Conservation (phyloP, 2,888 invertebrate species). For the Netelia virgata region DNA sequence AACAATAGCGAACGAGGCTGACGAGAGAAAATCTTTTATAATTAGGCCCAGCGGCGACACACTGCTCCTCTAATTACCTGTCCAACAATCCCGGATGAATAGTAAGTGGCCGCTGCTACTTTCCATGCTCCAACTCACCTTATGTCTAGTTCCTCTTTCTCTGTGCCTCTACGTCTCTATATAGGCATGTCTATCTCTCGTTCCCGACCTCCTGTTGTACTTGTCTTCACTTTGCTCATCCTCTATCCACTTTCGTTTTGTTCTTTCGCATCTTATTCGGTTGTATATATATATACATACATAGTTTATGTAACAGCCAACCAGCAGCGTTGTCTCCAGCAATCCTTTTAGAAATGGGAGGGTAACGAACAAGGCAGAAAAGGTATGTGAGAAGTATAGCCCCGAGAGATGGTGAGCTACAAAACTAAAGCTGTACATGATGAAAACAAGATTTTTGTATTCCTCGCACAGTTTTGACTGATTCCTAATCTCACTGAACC, state of each 20-base stretch:
- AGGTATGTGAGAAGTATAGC: slow-evolving; percentile 36
- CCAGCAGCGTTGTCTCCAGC: slow-evolving; percentile 33
- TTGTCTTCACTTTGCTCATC: slow-evolving; percentile 45
- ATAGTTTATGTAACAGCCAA: slow-evolving; percentile 41
- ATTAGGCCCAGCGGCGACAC: slow-evolving; percentile 83
- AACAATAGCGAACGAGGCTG: slow-evolving; percentile 59
- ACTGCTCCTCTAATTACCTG: slow-evolving; percentile 84
- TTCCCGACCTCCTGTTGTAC: neutral
- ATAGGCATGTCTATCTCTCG: neutral
- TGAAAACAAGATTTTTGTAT: too few species aligned
- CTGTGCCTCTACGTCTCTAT: slow-evolving; percentile 22
- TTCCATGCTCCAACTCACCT: slow-evolving; percentile 52
- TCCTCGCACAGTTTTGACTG: too few species aligned
- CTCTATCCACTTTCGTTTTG: slow-evolving; percentile 33
- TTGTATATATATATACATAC: slow-evolving; percentile 49
- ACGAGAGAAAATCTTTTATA: slow-evolving; percentile 78
- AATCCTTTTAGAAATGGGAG: slow-evolving; percentile 45
- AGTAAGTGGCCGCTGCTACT: slow-evolving; percentile 76
- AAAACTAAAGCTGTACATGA: too few species aligned
- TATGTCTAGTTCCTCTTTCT: slow-evolving; percentile 40
- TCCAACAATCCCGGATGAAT: slow-evolving; percentile 82
- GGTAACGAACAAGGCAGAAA: slow-evolving; percentile 11
- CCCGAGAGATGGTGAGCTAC: neutral
- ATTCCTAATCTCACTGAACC: too few species aligned
- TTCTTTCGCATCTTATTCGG: slow-evolving; percentile 67